These are phyloP conservation scores for Isoperla grammatica DNA, from an alignment of 2,888 invertebrate genomes.

Conservation along the genomic window DNA sequence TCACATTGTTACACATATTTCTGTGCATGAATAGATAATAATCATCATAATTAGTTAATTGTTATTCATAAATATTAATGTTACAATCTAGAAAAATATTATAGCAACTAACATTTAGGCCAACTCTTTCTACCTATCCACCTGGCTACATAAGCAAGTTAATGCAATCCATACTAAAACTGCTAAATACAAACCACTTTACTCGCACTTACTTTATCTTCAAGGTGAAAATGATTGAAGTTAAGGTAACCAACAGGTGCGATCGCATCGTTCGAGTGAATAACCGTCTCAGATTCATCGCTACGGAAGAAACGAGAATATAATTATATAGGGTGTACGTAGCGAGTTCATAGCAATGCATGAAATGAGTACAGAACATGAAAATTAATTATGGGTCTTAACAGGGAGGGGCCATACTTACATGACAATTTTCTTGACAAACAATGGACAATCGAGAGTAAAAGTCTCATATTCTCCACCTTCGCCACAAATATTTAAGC, in stretches of 20 bases:
- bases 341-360: neutral
- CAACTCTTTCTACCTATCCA: too few relatives aligned
- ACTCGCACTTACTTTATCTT: constrained; percentile 54
- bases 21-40: too few relatives aligned
- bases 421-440: constrained; percentile 84
- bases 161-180: too few relatives aligned
- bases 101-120: too few relatives aligned
- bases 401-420: constrained; percentile 51
- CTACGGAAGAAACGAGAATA: constrained; percentile 47
- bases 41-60: too few relatives aligned
- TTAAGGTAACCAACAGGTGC: constrained; percentile 94
- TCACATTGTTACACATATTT: too few relatives aligned
- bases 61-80: too few relatives aligned
- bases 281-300: constrained; percentile 78
- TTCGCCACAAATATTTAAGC: constrained; percentile 94
- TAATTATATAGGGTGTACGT: constrained; percentile 13
- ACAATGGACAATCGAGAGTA: constrained; percentile 94
- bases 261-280: constrained; percentile 87
- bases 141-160: too few relatives aligned
- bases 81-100: too few relatives aligned
- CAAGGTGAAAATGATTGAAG: constrained; percentile 75
- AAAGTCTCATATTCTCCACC: constrained; percentile 99
- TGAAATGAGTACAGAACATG: constrained; percentile 26
- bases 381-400: constrained; percentile 14
- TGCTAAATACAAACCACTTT: too few relatives aligned